A percentile compares a stretch with the other conserved stretches of the same genome.
phyloP scores from a whole-genome alignment of 2,797 vertebrate species.

The Halcyon badia region DNA sequence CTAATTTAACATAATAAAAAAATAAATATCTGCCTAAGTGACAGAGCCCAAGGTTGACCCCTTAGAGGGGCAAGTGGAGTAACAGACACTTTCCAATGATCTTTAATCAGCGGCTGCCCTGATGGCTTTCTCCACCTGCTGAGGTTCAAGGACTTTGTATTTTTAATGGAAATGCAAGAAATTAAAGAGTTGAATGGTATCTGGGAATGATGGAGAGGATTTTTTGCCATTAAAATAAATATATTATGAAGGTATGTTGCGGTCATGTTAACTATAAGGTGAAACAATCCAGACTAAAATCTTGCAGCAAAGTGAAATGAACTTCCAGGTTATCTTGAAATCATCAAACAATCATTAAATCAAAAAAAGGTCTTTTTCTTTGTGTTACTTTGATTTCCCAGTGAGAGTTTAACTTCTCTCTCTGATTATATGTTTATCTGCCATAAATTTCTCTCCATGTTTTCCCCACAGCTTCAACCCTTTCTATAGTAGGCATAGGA shows the following conservation, averaged over 20 bases:
- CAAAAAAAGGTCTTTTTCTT: not conserved
- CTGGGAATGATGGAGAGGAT: not conserved
- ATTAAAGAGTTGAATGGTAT: not conserved
- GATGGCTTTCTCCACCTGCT: not conserved
- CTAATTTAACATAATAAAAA: slow-evolving; percentile 36
- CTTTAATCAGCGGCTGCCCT: slow-evolving; percentile 12
- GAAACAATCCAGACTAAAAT: not conserved
- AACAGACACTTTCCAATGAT: not conserved
- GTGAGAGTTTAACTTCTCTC: not conserved
- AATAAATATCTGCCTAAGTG: slow-evolving; percentile 15
- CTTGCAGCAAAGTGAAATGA: not conserved
- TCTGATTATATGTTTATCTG: not conserved
- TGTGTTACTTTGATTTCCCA: not conserved
- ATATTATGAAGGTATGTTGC: not conserved
- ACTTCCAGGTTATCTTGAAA: not conserved
- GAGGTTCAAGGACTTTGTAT: slow-evolving; percentile 5
- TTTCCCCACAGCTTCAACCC: not conserved
- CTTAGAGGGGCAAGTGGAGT: not conserved
- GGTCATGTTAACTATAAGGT: not conserved
- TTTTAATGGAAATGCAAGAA: not conserved
- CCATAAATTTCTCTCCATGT: not conserved
- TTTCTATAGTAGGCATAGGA: not conserved
- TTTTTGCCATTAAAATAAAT: not conserved
- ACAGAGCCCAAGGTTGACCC: not conserved
- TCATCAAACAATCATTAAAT: not conserved